Conservation (phyloP, 2,888 invertebrate species). For the Dryococelus australis region DNA sequence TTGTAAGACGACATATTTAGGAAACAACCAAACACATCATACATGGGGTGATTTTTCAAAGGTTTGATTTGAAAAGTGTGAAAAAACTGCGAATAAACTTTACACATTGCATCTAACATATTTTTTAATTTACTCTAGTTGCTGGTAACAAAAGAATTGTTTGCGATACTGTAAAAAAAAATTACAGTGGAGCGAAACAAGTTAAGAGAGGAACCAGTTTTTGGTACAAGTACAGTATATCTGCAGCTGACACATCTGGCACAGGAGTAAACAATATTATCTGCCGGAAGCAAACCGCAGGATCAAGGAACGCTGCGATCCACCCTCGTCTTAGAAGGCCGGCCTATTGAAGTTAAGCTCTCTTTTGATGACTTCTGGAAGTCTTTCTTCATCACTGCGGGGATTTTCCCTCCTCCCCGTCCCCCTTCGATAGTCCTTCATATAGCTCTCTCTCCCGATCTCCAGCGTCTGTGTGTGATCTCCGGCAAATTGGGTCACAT, state of each 20-base stretch:
- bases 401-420: neutral
- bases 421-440: neutral
- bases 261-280: neutral
- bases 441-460: neutral
- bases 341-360: slow-evolving; percentile 32
- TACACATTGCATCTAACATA: no score
- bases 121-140: no score
- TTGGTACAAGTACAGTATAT: no score
- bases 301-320: neutral
- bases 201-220: no score
- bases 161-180: no score
- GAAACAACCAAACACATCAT: no score
- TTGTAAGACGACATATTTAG: no score
- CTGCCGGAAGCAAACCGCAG: neutral
- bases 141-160: no score
- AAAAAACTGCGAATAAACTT: no score
- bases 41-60: no score
- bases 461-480: slow-evolving; percentile 31
- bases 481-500: slow-evolving; percentile 44
- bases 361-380: slow-evolving; percentile 36
- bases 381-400: slow-evolving; percentile 32
- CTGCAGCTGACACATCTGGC: neutral
- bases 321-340: slow-evolving; percentile 5
- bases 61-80: no score
- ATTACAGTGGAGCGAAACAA: no score